phyloP scores from a whole-genome alignment of 2,888 invertebrate genomes.

The Oscheius sp. region DNA sequence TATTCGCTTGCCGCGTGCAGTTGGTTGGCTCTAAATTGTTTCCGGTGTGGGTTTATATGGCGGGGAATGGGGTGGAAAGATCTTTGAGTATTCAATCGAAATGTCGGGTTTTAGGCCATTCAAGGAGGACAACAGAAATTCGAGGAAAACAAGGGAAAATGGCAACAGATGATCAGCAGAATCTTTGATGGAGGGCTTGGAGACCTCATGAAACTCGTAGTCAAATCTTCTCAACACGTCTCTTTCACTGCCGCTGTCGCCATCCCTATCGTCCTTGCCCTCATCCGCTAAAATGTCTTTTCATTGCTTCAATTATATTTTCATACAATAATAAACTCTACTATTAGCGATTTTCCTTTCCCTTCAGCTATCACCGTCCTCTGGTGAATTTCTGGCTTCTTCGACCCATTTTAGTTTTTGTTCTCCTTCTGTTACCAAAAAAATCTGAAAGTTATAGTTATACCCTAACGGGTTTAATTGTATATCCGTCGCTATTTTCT shows the following conservation, averaged over 20 bases:
- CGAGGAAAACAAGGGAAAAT: slow-evolving; percentile 56
- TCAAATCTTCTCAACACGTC: slow-evolving; percentile 33
- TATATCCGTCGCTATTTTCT: too few species aligned
- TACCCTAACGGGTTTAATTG: too few species aligned
- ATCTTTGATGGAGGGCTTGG: slow-evolving; percentile 53
- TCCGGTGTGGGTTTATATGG: slow-evolving; percentile 2
- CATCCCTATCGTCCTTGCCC: slow-evolving; percentile 45
- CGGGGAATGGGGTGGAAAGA: neutral
- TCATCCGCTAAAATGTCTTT: slow-evolving; percentile 30
- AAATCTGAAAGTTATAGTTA: too few species aligned
- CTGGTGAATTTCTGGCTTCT: neutral
- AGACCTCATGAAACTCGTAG: slow-evolving; percentile 41
- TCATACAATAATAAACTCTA: neutral
- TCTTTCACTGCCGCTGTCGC: slow-evolving; percentile 40
- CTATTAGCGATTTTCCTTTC: too few species aligned
- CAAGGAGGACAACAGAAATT: slow-evolving; percentile 48
- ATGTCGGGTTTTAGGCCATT: slow-evolving; percentile 44
- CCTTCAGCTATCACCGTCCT: neutral
- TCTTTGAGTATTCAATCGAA: neutral
- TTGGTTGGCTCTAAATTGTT: slow-evolving; percentile 18
- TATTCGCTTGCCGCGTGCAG: neutral
- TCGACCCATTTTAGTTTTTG: too few species aligned
- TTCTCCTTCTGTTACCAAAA: too few species aligned
- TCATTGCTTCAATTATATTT: too few species aligned
- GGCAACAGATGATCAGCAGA: slow-evolving; percentile 51